These are phyloP conservation scores for Phylloscopus trochiloides DNA, from an alignment of 2,113 vertebrate genomes.

Conservation along the genomic window DNA sequence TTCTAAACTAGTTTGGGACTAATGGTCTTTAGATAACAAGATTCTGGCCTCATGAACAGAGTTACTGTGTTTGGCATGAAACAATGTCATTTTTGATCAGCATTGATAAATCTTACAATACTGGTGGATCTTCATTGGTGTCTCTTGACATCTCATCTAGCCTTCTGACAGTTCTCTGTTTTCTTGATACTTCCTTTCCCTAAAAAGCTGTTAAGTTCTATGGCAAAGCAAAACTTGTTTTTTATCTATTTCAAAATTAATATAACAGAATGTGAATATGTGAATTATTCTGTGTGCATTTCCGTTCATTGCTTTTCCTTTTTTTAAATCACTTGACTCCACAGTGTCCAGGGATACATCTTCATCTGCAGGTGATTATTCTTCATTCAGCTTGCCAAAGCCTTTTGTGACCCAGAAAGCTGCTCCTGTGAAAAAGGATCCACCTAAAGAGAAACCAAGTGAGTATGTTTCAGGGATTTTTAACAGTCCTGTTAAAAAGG, in stretches of 20 bases:
- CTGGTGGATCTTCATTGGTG: background rate
- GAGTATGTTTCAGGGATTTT: background rate
- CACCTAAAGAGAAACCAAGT: constrained; percentile 86
- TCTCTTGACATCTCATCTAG: background rate
- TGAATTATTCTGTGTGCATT: background rate
- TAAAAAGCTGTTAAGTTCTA: background rate
- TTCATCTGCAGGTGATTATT: background rate
- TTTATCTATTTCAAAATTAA: background rate
- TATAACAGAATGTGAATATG: background rate
- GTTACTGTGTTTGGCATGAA: background rate
- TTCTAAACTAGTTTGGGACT: background rate
- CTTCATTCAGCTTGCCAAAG: constrained; percentile 49
- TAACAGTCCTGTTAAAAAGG: background rate
- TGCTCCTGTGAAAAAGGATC: constrained; percentile 73
- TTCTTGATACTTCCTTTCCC: background rate
- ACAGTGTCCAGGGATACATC: constrained; percentile 53
- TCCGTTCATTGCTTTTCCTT: background rate
- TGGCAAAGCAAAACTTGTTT: background rate
- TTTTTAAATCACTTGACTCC: background rate
- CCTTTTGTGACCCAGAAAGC: constrained; percentile 43
- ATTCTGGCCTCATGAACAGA: background rate
- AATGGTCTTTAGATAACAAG: background rate
- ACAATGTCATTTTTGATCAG: background rate
- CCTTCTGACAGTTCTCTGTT: background rate
- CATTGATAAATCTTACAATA: background rate